These are phyloP conservation scores for Drosophila fungiperda DNA, from an alignment of 2,888 invertebrate genomes.

Conservation along the genomic window DNA sequence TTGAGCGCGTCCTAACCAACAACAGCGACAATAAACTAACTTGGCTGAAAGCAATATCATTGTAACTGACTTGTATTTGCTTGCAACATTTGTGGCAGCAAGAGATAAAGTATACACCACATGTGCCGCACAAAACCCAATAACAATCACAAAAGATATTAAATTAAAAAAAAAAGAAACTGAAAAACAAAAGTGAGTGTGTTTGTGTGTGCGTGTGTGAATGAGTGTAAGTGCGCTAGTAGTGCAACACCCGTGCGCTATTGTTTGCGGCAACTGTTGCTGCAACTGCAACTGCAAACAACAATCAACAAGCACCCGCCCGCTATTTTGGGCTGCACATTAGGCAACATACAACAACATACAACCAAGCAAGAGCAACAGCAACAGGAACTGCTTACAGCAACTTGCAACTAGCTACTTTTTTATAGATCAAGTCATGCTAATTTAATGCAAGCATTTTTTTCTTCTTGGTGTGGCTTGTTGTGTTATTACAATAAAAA, in stretches of 20 bases:
- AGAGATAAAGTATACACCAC: slow-evolving; percentile 19
- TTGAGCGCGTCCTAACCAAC: slow-evolving; percentile 31
- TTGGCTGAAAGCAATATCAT: slow-evolving; percentile 14
- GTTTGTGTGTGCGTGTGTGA: slow-evolving; percentile 4
- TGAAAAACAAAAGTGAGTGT: slow-evolving; percentile 21
- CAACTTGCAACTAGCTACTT: slow-evolving; percentile 31
- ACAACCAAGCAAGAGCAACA: slow-evolving; percentile 19
- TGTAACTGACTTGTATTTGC: slow-evolving; percentile 12
- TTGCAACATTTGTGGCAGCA: slow-evolving; percentile 42
- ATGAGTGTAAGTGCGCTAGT: slow-evolving; percentile 23
- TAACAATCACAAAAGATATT: slow-evolving; percentile 44
- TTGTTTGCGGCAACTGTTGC: slow-evolving; percentile 63
- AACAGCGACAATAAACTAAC: slow-evolving; percentile 7
- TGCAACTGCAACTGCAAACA: slow-evolving; percentile 55
- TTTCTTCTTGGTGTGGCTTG: slow-evolving; percentile 39
- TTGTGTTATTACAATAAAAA: slow-evolving; percentile 15
- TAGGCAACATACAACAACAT: slow-evolving; percentile 65
- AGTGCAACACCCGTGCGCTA: slow-evolving; percentile 59
- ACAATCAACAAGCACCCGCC: slow-evolving; percentile 64
- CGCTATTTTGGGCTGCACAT: slow-evolving; percentile 64
- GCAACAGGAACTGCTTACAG: slow-evolving; percentile 4
- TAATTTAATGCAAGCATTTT: slow-evolving; percentile 43
- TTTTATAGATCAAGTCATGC: slow-evolving; percentile 50
- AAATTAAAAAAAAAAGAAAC: slow-evolving; percentile 31
- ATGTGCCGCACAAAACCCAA: slow-evolving; percentile 35